Evolutionary conservation across 2,113 vertebrate species (phyloP).

Genomic region (Dromaius novaehollandiae): DNA sequence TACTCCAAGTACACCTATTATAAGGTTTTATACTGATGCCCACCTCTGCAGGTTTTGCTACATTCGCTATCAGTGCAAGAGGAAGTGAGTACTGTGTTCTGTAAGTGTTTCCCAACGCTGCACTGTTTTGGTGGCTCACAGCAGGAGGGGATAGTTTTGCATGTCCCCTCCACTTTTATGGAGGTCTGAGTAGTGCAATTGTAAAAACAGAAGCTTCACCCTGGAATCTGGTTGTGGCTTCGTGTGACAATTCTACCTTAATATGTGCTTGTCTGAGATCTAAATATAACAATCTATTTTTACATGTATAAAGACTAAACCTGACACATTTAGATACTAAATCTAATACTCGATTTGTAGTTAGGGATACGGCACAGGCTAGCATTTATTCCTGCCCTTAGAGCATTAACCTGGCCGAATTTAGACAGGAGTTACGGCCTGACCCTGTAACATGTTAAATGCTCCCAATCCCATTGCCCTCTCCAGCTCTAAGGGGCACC

Average conservation of each 20-base stretch:
- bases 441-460: not conserved
- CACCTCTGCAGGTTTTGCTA: not conserved
- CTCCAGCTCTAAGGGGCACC: not conserved
- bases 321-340: not conserved
- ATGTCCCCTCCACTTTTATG: not conserved
- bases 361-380: not conserved
- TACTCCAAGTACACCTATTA: not conserved
- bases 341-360: not conserved
- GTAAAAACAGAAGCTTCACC: not conserved
- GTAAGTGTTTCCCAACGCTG: not conserved
- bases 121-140: not conserved
- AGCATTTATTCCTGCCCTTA: not conserved
- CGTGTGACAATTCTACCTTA: not conserved
- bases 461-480: conserved; percentile 2
- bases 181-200: not conserved
- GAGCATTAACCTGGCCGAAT: not conserved
- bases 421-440: not conserved
- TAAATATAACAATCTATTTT: not conserved
- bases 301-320: not conserved
- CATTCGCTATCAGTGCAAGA: not conserved
- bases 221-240: not conserved
- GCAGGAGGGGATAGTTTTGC: not conserved
- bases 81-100: not conserved
- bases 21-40: not conserved
- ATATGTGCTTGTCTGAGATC: not conserved